A percentile compares a stretch with the other conserved stretches of the same genome.
These are phyloP conservation scores for Stercorarius parasiticus DNA, from an alignment of 2,113 vertebrate species.

Conservation along the genomic window DNA sequence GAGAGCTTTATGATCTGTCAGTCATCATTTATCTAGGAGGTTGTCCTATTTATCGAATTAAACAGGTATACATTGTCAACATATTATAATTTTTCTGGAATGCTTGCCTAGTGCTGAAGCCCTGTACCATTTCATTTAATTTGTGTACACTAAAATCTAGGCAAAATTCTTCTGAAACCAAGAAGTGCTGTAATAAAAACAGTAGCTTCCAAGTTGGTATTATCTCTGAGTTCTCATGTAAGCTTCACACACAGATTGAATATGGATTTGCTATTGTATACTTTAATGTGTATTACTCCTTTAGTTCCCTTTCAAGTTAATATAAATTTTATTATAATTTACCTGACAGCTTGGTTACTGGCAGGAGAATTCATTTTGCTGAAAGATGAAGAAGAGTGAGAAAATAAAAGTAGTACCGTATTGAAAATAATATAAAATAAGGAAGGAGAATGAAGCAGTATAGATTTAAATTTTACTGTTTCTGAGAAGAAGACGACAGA, in stretches of 20 bases:
- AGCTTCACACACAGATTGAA: neutral
- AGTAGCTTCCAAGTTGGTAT: neutral
- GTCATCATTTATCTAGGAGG: neutral
- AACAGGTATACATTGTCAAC: neutral
- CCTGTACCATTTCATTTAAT: neutral
- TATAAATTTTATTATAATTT: neutral
- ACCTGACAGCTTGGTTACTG: neutral
- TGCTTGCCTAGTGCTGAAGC: neutral
- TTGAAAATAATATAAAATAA: neutral
- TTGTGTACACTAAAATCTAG: neutral
- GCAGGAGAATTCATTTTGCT: neutral
- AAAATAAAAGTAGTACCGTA: neutral
- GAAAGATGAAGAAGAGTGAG: neutral
- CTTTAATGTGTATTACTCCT: neutral
- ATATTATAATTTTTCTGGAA: neutral
- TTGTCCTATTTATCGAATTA: slow-evolving; percentile 1
- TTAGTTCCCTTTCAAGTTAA: neutral
- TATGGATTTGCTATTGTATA: neutral
- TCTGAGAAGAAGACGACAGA: neutral
- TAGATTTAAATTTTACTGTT: neutral
- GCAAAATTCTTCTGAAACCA: neutral
- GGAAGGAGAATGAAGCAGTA: neutral
- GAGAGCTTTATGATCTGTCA: neutral
- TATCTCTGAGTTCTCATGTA: neutral
- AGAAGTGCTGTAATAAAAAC: neutral